Evolutionary conservation across 1,140 invertebrate genomes (phyloP), one percentile per base, ranked within the genome.

Genomic region (Macrobrachium rosenbergii): DNA sequence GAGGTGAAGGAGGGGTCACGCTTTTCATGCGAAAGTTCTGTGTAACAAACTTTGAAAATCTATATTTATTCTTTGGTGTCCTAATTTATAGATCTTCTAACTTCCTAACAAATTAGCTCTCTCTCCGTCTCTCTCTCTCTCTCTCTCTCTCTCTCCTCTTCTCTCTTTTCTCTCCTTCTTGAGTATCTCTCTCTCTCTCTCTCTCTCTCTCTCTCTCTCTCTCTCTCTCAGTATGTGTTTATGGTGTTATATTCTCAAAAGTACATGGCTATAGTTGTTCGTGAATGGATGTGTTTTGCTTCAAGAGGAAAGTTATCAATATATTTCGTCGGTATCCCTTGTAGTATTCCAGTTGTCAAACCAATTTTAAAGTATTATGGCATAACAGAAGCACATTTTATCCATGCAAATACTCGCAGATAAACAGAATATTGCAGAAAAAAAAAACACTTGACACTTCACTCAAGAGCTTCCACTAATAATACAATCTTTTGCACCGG

Each of bases 141-240:
- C 37, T 37, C 73, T 43, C 37, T 37, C 37, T 37, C 37, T 37
- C 37, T 43, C 37, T 37, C 73, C 37, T 76, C 73, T 37, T 37
- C 73, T 37, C 17, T 76, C 37, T 43, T 16, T 43, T 23, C 73
- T 43, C 37, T n/a, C n/a, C n/a, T n/a, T n/a, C n/a, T n/a, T n/a
- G n/a, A n/a, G n/a, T n/a, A n/a, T n/a, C n/a, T n/a, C 19, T 28
- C 17, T 75, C 16, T 28, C 19, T 28, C 16, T 75, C 28, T 28
- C 72, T 37, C 72, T 75, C 72, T 75, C 72, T 37, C 72, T 28
- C 72, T 28, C 28, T 75, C 28, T 19, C 28, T 37, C 28, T 75
- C 28, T 28, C 72, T 75, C 72, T 45, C 75, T 45, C 75, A 5
- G 19, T 14, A 23, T 8, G 12, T 77, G 64, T 67, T n/a, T 67